Evolutionary conservation across 1,140 invertebrate genomes (phyloP).

Genomic region (Lepidurus arcticus): DNA sequence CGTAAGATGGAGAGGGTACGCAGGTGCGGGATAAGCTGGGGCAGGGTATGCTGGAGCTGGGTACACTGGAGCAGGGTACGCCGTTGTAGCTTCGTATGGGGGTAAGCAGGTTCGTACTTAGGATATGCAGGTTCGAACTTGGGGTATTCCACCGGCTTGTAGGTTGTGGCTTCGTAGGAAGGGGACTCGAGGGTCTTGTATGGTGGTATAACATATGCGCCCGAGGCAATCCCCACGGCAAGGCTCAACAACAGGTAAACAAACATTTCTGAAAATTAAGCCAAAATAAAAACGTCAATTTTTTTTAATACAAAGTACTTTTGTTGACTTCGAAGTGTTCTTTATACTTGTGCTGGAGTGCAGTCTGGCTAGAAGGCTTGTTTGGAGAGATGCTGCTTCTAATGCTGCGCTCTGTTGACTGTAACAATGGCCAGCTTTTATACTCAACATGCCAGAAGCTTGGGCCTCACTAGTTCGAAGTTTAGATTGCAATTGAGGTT

Average conservation of each 20-base stretch:
- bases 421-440: not conserved
- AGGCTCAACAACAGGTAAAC: no score
- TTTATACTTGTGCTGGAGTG: not conserved
- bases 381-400: not conserved
- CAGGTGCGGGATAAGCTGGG: no score
- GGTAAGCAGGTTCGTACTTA: not conserved
- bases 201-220: no score
- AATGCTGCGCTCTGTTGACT: not conserved
- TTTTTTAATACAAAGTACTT: not conserved
- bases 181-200: no score
- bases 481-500: no score
- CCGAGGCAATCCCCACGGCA: no score
- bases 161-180: no score
- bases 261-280: not conserved
- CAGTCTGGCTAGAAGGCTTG: not conserved
- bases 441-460: not conserved
- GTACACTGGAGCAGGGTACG: not conserved
- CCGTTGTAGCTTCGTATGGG: not conserved
- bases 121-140: no score
- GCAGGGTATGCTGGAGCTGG: not conserved
- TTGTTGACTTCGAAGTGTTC: not conserved
- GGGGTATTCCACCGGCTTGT: no score
- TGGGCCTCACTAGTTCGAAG: no score
- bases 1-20: no score
- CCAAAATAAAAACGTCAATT: not conserved